Evolutionary conservation across 2,888 invertebrate species (phyloP), one percentile per base, ranked within the genome.

Genomic region (Thecophora atra): DNA sequence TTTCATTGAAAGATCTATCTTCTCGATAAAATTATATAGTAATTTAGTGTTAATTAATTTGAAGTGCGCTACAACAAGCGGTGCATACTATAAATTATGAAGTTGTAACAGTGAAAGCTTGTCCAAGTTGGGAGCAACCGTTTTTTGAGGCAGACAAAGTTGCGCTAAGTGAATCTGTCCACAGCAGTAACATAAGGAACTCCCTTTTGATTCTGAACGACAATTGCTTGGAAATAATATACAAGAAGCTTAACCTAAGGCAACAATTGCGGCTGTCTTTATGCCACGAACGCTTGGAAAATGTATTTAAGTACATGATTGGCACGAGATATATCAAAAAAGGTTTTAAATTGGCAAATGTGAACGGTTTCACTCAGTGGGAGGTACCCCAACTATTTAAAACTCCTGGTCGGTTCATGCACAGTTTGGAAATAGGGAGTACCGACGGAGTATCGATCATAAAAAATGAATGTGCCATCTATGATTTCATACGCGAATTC

Each of bases 121-220:
- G 71, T 58, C 70, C 73, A 13, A 71, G 73, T 60, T 71, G 73
- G 73, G 73, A 73, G 37, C 73, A 73, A 44, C 67, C 73, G n/a
- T 68, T 71, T 63, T 4, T 24, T 21, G 24, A 15, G 17, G 21
- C 8, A 15, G n/a, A 17, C 11, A 68, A 26, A 15, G n/a, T n/a
- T n/a, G n/a, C n/a, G n/a, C n/a, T n/a, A n/a, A n/a, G n/a, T n/a
- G 58, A 17, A 68, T n/a, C 60, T 7, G 13, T 26, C 21, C 6
- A 28, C 13, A 5, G 2, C 52, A 42, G n/a, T n/a, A 54, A 62
- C 7, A 21, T 5, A n/a, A 42, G 37, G 1, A 26, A 13, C 28
- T 26, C 60, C 51, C 52, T 74, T 54, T 44, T 74, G 19, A 37
- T 13, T 13, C 63, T 74, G 1, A 74, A 74, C 44, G 74, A 74